These are phyloP conservation scores for Urocyon cinereoargenteus DNA, from an alignment of 2,797 vertebrate genomes.

Conservation along the genomic window DNA sequence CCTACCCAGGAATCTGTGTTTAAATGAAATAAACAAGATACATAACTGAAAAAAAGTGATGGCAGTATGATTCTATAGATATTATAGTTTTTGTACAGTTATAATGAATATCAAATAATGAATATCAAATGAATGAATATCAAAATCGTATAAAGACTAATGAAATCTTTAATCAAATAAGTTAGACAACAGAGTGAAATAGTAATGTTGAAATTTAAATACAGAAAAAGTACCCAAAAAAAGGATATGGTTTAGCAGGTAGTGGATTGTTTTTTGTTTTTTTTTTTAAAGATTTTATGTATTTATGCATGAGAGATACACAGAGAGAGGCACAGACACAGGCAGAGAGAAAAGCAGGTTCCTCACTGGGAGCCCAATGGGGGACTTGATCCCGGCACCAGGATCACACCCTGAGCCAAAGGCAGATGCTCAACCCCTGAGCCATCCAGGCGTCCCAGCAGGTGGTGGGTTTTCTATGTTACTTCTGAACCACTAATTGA, in stretches of 20 bases:
- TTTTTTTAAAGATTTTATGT: no score
- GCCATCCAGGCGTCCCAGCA: not conserved
- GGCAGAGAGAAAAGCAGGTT: no score
- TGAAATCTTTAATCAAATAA: not conserved
- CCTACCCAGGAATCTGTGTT: not conserved
- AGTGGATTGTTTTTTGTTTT: not conserved
- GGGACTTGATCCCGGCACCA: no score
- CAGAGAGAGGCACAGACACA: no score
- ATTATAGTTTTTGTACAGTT: not conserved
- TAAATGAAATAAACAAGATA: conserved; percentile 11
- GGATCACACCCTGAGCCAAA: no score
- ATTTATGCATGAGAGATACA: no score
- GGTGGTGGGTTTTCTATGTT: not conserved
- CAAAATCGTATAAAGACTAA: not conserved
- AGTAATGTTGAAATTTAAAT: conserved; percentile 14
- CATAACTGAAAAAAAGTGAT: not conserved
- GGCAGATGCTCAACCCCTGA: no score
- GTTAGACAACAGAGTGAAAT: not conserved
- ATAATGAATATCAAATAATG: not conserved
- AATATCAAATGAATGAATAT: no score
- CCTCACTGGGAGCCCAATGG: no score
- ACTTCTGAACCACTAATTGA: not conserved
- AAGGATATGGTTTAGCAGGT: not conserved
- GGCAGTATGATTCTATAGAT: not conserved
- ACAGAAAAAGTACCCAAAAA: not conserved